Base-by-base conservation (phyloP, 1,140 invertebrate species). In the Scaptomyza graminum region DNA sequence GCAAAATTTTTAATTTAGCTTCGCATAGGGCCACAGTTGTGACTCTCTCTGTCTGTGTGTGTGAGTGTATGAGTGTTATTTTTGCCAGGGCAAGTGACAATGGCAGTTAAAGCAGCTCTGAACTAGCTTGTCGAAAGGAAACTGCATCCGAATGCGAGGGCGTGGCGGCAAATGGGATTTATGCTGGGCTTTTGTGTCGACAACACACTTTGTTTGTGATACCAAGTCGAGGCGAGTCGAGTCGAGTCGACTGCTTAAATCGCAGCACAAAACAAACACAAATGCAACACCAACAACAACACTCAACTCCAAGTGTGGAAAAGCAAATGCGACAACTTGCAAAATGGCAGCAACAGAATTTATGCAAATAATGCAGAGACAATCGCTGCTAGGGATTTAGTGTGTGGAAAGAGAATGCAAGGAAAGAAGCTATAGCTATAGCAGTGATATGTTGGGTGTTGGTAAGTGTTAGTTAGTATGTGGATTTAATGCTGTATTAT, bases 1-100 rank as follows among this genome's bases (percentile, higher is more conserved):
- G 50, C 57, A 41, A 79, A 34, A 74, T 69, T 55, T 71, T 76
- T 47, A 56, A 49, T 73, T 67, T 74, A 64, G 60, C 54, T 37
- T 12, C 18, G 15, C 43, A 39, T 9, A 11, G 39, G 18, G 16
- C 12, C 57, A 5, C 11, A n/a, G 8, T 16, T 8, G 12, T 39
- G 16, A 0, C 31, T 0, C 28, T 28, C n/a, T 51, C 28, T 34
- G 16, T 46, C 9, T 62, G 15, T 46, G 49, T 57, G 25, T 68
- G 39, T 0, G 3, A 34, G 4, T 12, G 49, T 57, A 34, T 68
- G 39, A 0, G 3, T 43, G 4, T 12, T 55, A 77, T 67, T 57
- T 54, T 39, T 37, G 68, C 44, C 65, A 47, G 50, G 5, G 49
- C 51, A 56, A 57, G 37, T 61, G 71, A 69, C 65, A 69, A 62